phyloP scores from a whole-genome alignment of 2,113 vertebrate genomes.

The Rostratula benghalensis region DNA sequence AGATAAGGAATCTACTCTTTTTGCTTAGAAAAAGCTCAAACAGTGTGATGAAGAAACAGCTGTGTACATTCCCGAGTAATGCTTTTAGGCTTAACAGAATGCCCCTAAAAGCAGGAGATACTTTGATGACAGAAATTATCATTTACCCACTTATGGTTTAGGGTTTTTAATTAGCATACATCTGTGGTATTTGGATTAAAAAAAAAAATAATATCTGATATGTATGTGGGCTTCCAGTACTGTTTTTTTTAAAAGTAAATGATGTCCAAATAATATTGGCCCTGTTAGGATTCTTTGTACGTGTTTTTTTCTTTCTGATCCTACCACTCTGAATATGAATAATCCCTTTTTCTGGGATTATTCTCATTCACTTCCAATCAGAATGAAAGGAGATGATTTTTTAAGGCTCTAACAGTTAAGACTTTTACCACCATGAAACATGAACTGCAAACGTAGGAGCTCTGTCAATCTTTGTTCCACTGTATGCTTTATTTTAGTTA shows the following conservation, averaged over 20 bases:
- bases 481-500: not conserved
- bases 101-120: not conserved
- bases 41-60: not conserved
- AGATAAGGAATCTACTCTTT: not conserved
- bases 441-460: not conserved
- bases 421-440: not conserved
- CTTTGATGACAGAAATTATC: not conserved
- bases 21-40: not conserved
- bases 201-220: no score
- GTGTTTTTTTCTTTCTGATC: not conserved
- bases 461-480: not conserved
- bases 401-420: not conserved
- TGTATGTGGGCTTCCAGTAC: accelerated
- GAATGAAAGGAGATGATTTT: not conserved
- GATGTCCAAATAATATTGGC: not conserved
- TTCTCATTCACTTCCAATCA: not conserved
- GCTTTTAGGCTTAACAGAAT: not conserved
- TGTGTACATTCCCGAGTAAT: not conserved
- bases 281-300: not conserved
- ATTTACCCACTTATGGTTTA: not conserved
- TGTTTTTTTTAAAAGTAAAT: not conserved
- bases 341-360: not conserved
- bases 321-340: not conserved
- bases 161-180: not conserved
- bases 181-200: not conserved